Evolutionary conservation across 1,140 invertebrate species (phyloP).

Genomic region (Drosophila arizonae): DNA sequence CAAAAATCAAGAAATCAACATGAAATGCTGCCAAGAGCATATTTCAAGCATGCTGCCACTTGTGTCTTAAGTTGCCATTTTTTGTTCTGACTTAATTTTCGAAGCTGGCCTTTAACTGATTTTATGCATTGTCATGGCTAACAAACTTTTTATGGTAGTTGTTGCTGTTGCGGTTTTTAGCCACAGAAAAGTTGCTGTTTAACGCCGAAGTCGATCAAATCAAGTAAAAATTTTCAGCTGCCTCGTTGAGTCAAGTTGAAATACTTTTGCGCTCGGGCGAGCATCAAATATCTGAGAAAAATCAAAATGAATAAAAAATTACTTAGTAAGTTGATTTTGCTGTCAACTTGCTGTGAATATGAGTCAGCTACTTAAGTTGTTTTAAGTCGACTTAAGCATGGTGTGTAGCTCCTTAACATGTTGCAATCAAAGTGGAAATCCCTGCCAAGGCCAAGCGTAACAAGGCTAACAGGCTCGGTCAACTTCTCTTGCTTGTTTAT

Average conservation of each 20-base stretch:
- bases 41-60: conserved; percentile 55
- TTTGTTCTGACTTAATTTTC: conserved; percentile 21
- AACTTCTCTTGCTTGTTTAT: background rate
- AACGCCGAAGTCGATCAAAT: conserved; percentile 35
- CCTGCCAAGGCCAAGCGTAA: conserved; percentile 9
- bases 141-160: too few species aligned
- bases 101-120: conserved; percentile 56
- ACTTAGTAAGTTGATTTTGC: background rate
- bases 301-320: background rate
- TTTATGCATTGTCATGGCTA: conserved; percentile 46
- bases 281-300: background rate
- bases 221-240: conserved; percentile 28
- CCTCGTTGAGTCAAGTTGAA: conserved; percentile 14
- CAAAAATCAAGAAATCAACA: conserved; percentile 1
- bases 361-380: conserved; percentile 12
- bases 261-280: background rate
- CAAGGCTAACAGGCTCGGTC: background rate
- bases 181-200: too few species aligned
- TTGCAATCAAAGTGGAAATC: conserved; percentile 21
- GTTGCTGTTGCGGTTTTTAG: too few species aligned
- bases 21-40: conserved; percentile 20
- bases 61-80: conserved; percentile 39
- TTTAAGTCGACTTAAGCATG: background rate
- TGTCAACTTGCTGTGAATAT: conserved; percentile 28
- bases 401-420: background rate